Base-by-base conservation (phyloP, 2,888 invertebrate genomes). In the Drosophila siamana region DNA sequence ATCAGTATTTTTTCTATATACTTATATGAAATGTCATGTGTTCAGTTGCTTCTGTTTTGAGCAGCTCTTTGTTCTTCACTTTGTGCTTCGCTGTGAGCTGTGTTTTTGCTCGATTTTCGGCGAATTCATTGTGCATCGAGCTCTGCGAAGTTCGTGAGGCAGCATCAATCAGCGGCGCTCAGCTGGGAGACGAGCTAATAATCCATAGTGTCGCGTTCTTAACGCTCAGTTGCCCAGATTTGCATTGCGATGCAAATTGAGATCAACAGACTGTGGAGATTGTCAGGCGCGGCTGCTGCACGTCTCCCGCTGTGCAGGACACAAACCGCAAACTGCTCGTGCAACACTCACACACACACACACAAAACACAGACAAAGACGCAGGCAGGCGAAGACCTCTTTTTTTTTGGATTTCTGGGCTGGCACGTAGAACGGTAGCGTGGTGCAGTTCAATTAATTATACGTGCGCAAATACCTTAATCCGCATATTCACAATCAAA, bases 391-490 rank as follows among this genome's bases (percentile, higher is more conserved):
- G 24, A 7, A 7, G n/a, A 13, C 44, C 44, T 16, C 33, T 24
- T 22, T 22, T 11, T 26, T 41, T 46, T 44, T 6, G 11, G 26
- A n/a, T n/a, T n/a, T 48, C 41, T 47, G 40, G 28, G 36, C 43
- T 33, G 40, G 54, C 70, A 69, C 64, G 70, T 57, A 65, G 70
- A 61, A 55, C 76, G 61, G 78, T 70, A 75, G 74, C 77, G 33
- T 44, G 63, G 66, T 78, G 80, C 75, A 74, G 84, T 76, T 79
- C 81, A 89, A 89, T 89, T 89, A 90, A 90, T 89, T 90, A 90
- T 89, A 88, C 82, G 84, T 88, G 84, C 77, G 84, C 84, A 89
- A 88, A 87, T 88, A 81, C 82, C 76, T 76, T 80, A 89, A 87
- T 90, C 86, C 88, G 74, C 72, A 73, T 78, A 85, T 86, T 85